These are phyloP conservation scores for Bradysia coprophila DNA, from an alignment of 1,140 invertebrate species.

Conservation along the genomic window DNA sequence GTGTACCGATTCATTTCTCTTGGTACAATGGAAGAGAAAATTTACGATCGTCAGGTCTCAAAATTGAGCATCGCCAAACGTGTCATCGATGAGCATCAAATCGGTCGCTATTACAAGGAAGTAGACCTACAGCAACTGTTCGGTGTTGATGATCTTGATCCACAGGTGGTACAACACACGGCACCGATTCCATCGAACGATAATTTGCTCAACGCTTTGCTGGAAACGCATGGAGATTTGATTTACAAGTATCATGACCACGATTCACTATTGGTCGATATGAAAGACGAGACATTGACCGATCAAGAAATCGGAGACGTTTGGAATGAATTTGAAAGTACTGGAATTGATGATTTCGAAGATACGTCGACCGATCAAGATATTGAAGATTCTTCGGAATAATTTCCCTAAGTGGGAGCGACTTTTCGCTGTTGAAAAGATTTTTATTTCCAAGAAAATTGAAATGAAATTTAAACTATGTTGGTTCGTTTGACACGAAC, in stretches of 20 bases:
- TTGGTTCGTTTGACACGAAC: too few relatives aligned
- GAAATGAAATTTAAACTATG: too few relatives aligned
- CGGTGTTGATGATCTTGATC: conserved; percentile 33
- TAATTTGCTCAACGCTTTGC: conserved; percentile 65
- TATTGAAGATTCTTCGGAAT: too few relatives aligned
- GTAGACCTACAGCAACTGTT: conserved; percentile 81
- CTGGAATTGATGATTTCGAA: too few relatives aligned
- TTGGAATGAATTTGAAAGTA: conserved; percentile 83
- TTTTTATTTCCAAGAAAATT: too few relatives aligned
- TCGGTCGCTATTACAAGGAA: conserved; percentile 83
- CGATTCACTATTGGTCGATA: conserved; percentile 84
- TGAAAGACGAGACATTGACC: conserved; percentile 72
- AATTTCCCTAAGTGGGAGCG: too few relatives aligned
- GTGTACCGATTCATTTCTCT: conserved; percentile 83
- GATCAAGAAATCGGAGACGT: conserved; percentile 85
- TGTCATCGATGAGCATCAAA: conserved; percentile 95
- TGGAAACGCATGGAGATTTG: conserved; percentile 45
- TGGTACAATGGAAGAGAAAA: conserved; percentile 97
- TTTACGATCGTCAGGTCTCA: conserved; percentile 90
- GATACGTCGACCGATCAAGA: too few relatives aligned
- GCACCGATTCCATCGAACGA: conserved; percentile 60
- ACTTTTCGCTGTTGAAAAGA: too few relatives aligned
- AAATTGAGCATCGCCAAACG: conserved; percentile 86
- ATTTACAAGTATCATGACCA: conserved; percentile 77
- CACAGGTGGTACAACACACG: conserved; percentile 23